phyloP scores from a whole-genome alignment of 2,113 vertebrate genomes.

The Prionailurus bengalensis region DNA sequence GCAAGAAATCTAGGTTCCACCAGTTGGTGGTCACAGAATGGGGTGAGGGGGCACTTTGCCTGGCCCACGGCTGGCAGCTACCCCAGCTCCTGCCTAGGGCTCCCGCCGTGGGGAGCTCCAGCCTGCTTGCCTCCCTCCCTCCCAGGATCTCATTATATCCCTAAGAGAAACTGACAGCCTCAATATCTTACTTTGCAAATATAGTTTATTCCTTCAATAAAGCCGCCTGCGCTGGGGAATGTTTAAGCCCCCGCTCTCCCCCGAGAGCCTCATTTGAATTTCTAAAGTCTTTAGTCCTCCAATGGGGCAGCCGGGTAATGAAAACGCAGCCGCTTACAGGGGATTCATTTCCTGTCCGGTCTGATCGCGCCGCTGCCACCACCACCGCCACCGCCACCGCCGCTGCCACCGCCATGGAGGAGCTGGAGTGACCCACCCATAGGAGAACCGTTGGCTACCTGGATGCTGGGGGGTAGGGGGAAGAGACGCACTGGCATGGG shows the following conservation, averaged over 20 bases:
- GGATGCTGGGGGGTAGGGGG: neutral
- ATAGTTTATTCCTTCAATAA: constrained; percentile 87
- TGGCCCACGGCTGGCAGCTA: neutral
- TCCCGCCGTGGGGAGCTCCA: constrained; percentile 59
- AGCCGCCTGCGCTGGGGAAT: constrained; percentile 83
- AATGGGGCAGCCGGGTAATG: constrained; percentile 77
- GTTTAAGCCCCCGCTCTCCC: constrained; percentile 82
- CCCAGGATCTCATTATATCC: constrained; percentile 83
- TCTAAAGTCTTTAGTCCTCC: constrained; percentile 83
- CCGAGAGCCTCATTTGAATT: constrained; percentile 84
- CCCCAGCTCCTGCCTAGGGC: neutral
- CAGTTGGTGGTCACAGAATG: neutral
- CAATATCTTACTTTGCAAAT: constrained; percentile 86
- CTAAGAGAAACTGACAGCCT: constrained; percentile 85
- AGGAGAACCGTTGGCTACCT: neutral
- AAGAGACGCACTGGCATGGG: neutral
- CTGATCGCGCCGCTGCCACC: neutral
- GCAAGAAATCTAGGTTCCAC: neutral
- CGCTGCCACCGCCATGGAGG: neutral
- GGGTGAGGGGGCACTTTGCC: neutral
- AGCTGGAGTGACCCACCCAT: neutral
- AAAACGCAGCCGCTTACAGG: constrained; percentile 64
- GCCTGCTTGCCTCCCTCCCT: constrained; percentile 59
- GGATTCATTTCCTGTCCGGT: constrained; percentile 81
- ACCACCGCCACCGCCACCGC: rapidly evolving